phyloP scores from a whole-genome alignment of 2,113 vertebrate genomes.

The Pogonocichla stellata region DNA sequence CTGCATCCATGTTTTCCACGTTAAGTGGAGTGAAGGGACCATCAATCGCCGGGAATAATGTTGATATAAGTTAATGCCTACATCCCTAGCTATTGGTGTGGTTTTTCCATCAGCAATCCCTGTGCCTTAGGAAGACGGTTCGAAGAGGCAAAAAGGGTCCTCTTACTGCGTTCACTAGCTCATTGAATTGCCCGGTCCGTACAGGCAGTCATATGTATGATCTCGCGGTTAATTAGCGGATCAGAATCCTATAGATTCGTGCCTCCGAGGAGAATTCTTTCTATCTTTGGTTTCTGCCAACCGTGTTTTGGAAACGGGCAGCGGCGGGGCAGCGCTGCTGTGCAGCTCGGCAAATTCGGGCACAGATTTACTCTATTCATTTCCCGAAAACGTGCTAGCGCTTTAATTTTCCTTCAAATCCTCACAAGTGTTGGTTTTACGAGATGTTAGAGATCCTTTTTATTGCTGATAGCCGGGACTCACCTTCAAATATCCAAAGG shows the following conservation, averaged over 20 bases:
- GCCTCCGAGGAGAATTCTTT: not conserved
- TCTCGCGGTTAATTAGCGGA: not conserved
- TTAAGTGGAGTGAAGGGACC: not conserved
- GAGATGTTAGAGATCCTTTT: conserved; percentile 30
- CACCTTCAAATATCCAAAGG: conserved; percentile 37
- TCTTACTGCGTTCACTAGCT: not conserved
- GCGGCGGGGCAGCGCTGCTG: not conserved
- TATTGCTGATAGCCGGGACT: conserved; percentile 11
- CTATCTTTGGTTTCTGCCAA: not conserved
- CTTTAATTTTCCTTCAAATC: conserved; percentile 11
- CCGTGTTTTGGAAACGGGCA: not conserved
- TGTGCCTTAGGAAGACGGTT: not conserved
- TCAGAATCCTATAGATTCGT: not conserved
- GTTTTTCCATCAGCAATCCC: not conserved
- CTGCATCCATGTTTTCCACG: not conserved
- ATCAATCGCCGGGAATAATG: not conserved
- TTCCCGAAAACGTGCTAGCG: not conserved
- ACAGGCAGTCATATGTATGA: not conserved
- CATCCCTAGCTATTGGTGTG: not conserved
- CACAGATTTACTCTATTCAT: not conserved
- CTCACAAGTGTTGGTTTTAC: not conserved
- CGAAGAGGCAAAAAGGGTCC: not conserved
- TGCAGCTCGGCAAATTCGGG: not conserved
- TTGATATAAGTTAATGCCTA: not conserved
- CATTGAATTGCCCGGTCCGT: not conserved